Conservation (phyloP, 2,113 vertebrate species). For the Xiphophorus hellerii region DNA sequence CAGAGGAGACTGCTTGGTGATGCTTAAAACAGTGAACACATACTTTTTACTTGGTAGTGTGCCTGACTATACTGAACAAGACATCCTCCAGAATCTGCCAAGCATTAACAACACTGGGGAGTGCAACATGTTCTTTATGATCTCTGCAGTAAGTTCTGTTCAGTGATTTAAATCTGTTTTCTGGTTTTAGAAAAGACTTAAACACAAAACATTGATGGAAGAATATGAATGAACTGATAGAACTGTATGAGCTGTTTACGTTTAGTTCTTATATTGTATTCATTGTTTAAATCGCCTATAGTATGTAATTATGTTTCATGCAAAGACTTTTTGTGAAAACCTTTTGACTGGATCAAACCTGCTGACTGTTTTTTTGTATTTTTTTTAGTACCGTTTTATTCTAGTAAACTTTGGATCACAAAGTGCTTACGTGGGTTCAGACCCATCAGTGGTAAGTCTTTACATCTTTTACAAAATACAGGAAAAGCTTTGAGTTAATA, state of each 20-base stretch:
- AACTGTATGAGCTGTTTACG: too few relatives aligned
- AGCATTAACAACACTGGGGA: background rate
- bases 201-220: too few relatives aligned
- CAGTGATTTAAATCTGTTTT: background rate
- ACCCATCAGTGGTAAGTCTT: too few relatives aligned
- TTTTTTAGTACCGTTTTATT: background rate
- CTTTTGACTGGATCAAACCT: background rate
- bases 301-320: too few relatives aligned
- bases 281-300: too few relatives aligned
- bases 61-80: fast-evolving
- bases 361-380: background rate
- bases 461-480: too few relatives aligned
- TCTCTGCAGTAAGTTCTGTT: background rate
- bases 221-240: too few relatives aligned
- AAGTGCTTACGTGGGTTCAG: background rate
- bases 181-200: background rate
- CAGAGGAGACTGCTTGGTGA: constrained; percentile 8
- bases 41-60: fast-evolving
- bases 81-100: background rate
- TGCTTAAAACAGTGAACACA: fast-evolving
- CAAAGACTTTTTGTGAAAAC: too few relatives aligned
- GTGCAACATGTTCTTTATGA: background rate
- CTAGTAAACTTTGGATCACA: background rate
- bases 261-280: too few relatives aligned
- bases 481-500: too few relatives aligned